These are phyloP conservation scores for Polyommatus iphigenia DNA, from an alignment of 2,888 invertebrate species.

Conservation along the genomic window DNA sequence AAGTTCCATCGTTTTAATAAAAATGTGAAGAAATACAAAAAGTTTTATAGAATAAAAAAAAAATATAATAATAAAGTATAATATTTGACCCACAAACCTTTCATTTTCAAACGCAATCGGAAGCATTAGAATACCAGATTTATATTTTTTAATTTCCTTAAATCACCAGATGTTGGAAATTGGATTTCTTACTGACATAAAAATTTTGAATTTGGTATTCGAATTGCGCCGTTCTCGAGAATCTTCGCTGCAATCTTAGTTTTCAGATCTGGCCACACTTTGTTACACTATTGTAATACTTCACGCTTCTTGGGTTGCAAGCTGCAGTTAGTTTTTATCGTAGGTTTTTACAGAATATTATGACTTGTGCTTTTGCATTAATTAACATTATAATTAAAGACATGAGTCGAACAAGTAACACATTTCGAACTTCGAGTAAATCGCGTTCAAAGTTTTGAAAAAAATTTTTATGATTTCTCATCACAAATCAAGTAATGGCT, in stretches of 20 bases:
- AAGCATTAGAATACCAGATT: background rate
- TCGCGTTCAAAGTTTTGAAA: too few relatives aligned
- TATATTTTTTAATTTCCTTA: constrained; percentile 16
- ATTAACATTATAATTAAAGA: background rate
- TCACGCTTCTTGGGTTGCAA: background rate
- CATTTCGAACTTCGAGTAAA: too few relatives aligned
- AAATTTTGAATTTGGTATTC: constrained; percentile 28
- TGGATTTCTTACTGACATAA: constrained; percentile 20
- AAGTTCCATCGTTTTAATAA: too few relatives aligned
- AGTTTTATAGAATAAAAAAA: too few relatives aligned
- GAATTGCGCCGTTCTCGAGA: constrained; percentile 27
- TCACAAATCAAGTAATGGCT: too few relatives aligned
- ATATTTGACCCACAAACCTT: background rate
- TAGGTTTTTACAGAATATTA: background rate
- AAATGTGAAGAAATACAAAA: too few relatives aligned
- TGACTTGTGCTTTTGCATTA: too few relatives aligned
- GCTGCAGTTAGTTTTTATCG: background rate
- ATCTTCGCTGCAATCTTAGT: constrained; percentile 25
- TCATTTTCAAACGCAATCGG: background rate
- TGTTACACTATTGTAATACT: constrained; percentile 22
- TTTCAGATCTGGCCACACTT: constrained; percentile 17
- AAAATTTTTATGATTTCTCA: too few relatives aligned
- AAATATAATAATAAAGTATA: background rate
- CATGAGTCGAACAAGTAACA: too few relatives aligned
- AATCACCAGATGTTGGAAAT: constrained; percentile 20